A percentile compares a stretch with the other conserved stretches of the same genome.
Conservation (phyloP, 2,888 invertebrate genomes). For the Stenichneumon culpator region DNA sequence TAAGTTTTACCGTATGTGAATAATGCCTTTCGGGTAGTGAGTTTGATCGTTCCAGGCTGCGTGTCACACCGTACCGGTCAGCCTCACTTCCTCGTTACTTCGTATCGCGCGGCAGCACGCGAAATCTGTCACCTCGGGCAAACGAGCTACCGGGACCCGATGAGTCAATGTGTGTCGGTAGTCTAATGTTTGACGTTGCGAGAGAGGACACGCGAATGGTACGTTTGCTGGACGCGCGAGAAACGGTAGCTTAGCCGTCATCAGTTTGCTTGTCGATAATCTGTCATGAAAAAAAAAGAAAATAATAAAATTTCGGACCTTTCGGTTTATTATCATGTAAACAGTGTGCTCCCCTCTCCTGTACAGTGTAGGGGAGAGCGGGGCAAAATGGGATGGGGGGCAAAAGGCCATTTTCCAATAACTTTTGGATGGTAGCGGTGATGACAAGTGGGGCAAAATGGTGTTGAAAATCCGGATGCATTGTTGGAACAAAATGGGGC, state of each 20-base stretch:
- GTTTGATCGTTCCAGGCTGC: conserved; percentile 4
- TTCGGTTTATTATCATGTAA: too few relatives aligned
- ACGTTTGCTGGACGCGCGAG: not conserved
- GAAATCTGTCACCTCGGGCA: conserved; percentile 7
- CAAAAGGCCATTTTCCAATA: too few relatives aligned
- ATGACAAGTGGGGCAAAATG: too few relatives aligned
- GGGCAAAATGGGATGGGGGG: too few relatives aligned
- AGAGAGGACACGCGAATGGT: not conserved
- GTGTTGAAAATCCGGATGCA: too few relatives aligned
- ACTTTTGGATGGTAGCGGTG: too few relatives aligned
- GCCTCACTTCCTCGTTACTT: not conserved
- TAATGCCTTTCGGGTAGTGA: not conserved
- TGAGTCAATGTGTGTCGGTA: conserved; percentile 10
- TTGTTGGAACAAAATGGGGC: too few relatives aligned
- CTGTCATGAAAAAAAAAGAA: too few relatives aligned
- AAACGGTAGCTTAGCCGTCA: not conserved
- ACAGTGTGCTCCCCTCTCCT: too few relatives aligned
- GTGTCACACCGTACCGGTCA: conserved; percentile 7
- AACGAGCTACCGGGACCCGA: not conserved
- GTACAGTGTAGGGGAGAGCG: too few relatives aligned
- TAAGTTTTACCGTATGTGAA: not conserved
- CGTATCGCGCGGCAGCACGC: not conserved
- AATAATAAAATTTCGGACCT: too few relatives aligned
- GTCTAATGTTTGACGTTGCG: not conserved
- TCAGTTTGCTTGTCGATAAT: too few relatives aligned